phyloP scores from a whole-genome alignment of 2,113 vertebrate genomes.

The Scomber scombrus region DNA sequence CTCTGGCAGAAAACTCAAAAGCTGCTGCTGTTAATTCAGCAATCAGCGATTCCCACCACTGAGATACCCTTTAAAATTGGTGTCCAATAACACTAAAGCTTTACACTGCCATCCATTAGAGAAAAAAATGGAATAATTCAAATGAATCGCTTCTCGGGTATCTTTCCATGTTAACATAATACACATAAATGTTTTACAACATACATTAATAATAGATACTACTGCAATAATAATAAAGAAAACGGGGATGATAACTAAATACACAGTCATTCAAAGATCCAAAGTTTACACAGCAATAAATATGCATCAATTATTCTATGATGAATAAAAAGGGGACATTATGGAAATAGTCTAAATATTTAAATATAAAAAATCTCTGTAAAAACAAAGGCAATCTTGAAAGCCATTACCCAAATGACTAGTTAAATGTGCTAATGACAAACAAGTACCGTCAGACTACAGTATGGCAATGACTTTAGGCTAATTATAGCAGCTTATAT shows the following conservation, averaged over 20 bases:
- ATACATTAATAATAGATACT: slow-evolving; percentile 81
- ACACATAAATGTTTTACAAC: slow-evolving; percentile 80
- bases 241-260: slow-evolving; percentile 71
- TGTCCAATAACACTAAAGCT: slow-evolving; percentile 71
- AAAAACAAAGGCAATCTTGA: slow-evolving; percentile 80
- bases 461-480: slow-evolving; percentile 69
- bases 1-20: slow-evolving; percentile 43
- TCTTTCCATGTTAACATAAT: slow-evolving; percentile 80
- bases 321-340: slow-evolving; percentile 80
- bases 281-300: slow-evolving; percentile 81
- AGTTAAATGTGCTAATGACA: slow-evolving; percentile 80
- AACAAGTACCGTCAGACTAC: slow-evolving; percentile 73
- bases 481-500: slow-evolving; percentile 75
- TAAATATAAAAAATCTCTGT: slow-evolving; percentile 78
- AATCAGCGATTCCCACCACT: slow-evolving; percentile 58
- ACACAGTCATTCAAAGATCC: slow-evolving; percentile 76
- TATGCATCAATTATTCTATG: slow-evolving; percentile 78
- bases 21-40: slow-evolving; percentile 57
- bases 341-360: slow-evolving; percentile 84
- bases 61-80: slow-evolving; percentile 56
- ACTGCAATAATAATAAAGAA: slow-evolving; percentile 78
- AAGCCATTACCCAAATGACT: slow-evolving; percentile 83
- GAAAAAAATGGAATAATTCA: slow-evolving; percentile 64
- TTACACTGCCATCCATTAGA: slow-evolving; percentile 53
- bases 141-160: slow-evolving; percentile 66